Base-by-base conservation (phyloP, 2,888 invertebrate genomes). In the Drosophila neotestacea region DNA sequence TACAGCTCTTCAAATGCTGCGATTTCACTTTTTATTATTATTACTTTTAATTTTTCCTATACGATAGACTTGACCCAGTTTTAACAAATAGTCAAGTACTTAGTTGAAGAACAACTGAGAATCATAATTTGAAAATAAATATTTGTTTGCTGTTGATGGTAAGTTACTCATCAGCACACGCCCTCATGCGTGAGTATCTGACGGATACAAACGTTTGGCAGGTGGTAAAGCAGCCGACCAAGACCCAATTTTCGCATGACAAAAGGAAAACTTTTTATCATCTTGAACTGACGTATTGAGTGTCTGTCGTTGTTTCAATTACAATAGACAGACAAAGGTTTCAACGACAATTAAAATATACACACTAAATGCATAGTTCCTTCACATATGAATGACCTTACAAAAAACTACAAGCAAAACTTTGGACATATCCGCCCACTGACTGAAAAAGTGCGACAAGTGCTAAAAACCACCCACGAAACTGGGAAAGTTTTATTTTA, bases 11-110 rank as follows among this genome's bases (percentile, higher is more conserved):
- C 61, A 70, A 66, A 60, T 54, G 50, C 27, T 61, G 71, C 78
- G 85, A 86, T 86, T 86, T 86, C 85, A 86, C 85, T 86, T 87
- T 88, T 88, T 71, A 62, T 62, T 70, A 58, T 44, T 52, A 39
- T 54, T 47, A 48, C 47, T 47, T 46, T 54, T 44, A 46, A 54
- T 72, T 52, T 65, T 50, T 47, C 63, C 51, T 73, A 48, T 61
- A 48, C 72, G 56, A 52, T 60, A 80, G 73, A 80, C 85, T 89
- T 86, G 85, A 88, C 85, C 85, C 76, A 87, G 76, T 75, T 86
- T 22, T 10, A 9, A 27, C 55, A 44, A 44, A 32, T 48, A 66
- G 32, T 30, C 67, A 73, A 71, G 32, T 48, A 46, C 48, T 47
- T 64, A 46, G 52, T 47, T 64, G 51, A 85, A 65, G 47, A 71